Conservation (phyloP, 2,113 vertebrate species). For the Myocastor coypus region DNA sequence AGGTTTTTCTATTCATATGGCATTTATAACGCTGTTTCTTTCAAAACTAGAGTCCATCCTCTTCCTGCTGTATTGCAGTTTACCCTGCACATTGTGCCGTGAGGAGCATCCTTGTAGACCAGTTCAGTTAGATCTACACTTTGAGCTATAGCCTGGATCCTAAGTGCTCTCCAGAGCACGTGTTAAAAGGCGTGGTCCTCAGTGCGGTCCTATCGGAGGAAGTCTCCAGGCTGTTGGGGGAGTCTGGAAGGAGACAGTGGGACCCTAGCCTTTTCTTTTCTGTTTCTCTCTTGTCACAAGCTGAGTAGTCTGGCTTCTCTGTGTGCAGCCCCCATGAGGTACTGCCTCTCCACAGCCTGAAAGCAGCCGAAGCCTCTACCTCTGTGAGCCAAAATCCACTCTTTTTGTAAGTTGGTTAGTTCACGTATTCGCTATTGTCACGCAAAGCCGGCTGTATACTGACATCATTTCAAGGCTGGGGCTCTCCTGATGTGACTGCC, state of each 20-base stretch:
- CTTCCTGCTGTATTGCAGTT: neutral
- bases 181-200: neutral
- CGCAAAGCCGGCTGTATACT: neutral
- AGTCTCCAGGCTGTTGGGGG: neutral
- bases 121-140: neutral
- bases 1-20: neutral
- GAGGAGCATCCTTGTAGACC: neutral
- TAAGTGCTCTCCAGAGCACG: neutral
- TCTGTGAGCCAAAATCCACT: neutral
- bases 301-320: neutral
- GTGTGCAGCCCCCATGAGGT: neutral
- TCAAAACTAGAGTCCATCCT: neutral
- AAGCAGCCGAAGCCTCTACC: neutral
- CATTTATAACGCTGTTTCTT: neutral
- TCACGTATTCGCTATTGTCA: neutral
- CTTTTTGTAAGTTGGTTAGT: neutral
- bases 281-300: neutral
- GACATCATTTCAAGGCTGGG: neutral
- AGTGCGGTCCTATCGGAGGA: neutral
- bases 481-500: neutral
- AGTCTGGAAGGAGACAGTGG: too few species aligned
- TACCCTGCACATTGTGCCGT: neutral
- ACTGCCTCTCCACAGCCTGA: neutral
- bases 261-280: neutral
- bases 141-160: neutral